Evolutionary conservation across 2,113 vertebrate species (phyloP).

Genomic region (Brachionichthys hirsutus): DNA sequence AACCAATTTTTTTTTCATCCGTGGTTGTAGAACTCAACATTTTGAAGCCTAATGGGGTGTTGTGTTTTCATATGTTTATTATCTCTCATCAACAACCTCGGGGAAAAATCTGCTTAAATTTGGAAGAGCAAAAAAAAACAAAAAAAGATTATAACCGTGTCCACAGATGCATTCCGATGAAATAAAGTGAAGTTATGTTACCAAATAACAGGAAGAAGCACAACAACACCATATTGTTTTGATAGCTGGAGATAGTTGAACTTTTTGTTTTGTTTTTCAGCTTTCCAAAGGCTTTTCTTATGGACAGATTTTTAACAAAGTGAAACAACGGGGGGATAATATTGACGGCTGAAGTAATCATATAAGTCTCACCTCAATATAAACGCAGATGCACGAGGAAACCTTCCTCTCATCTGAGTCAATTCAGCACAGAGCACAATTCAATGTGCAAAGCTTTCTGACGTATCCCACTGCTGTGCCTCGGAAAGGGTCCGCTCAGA

Average conservation of each 20-base stretch:
- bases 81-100: constrained; percentile 58
- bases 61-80: constrained; percentile 59
- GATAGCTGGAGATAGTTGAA: too few species aligned
- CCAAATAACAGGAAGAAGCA: constrained; percentile 7
- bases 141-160: constrained; percentile 55
- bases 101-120: constrained; percentile 46
- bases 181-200: background rate
- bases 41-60: constrained; percentile 55
- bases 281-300: constrained; percentile 29
- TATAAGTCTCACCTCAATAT: constrained; percentile 14
- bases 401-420: constrained; percentile 7
- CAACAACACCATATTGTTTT: too few species aligned
- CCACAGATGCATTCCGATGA: constrained; percentile 16
- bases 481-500: constrained; percentile 10
- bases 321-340: constrained; percentile 8
- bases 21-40: constrained; percentile 38
- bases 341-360: constrained; percentile 1
- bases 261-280: constrained; percentile 22
- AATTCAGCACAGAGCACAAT: constrained; percentile 1
- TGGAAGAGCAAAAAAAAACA: constrained; percentile 38
- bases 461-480: background rate
- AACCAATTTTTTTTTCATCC: constrained; percentile 45
- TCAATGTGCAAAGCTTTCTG: constrained; percentile 18
- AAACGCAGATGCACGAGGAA: background rate
- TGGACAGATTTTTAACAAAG: constrained; percentile 4